Percentiles rank a stretch among this genome's conserved stretches.
Conservation (phyloP, 2,797 vertebrate species). For the Lycodopsis pacificus region DNA sequence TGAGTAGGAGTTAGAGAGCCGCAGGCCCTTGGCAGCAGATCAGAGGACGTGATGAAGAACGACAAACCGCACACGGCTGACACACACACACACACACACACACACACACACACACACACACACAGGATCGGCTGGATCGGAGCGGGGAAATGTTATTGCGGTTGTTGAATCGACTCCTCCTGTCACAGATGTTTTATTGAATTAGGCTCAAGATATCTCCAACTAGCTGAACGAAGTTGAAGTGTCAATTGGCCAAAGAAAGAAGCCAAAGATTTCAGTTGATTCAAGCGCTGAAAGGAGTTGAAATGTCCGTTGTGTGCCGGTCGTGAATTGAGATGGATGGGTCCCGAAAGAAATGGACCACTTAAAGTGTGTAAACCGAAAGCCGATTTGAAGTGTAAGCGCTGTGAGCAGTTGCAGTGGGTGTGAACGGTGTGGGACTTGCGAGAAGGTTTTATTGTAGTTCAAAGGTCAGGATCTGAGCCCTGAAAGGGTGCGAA, state of each 20-base stretch:
- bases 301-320: neutral
- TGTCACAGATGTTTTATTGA: conserved; percentile 39
- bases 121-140: neutral
- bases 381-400: neutral
- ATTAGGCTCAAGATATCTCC: conserved; percentile 19
- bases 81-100: neutral
- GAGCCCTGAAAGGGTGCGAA: neutral
- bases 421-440: neutral
- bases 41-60: conserved; percentile 56
- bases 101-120: neutral
- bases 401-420: neutral
- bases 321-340: neutral
- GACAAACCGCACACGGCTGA: conserved; percentile 26
- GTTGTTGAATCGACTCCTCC: conserved; percentile 39
- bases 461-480: neutral
- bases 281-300: neutral
- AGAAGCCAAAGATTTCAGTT: no score
- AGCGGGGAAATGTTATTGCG: conserved; percentile 17
- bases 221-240: neutral
- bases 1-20: conserved; percentile 44
- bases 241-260: neutral
- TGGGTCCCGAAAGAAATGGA: neutral
- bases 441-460: neutral
- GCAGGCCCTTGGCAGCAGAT: conserved; percentile 60
- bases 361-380: neutral